A percentile compares a stretch with the other conserved stretches of the same genome.
Conservation (phyloP, 2,888 invertebrate genomes). For the Trissoscelio sp. region DNA sequence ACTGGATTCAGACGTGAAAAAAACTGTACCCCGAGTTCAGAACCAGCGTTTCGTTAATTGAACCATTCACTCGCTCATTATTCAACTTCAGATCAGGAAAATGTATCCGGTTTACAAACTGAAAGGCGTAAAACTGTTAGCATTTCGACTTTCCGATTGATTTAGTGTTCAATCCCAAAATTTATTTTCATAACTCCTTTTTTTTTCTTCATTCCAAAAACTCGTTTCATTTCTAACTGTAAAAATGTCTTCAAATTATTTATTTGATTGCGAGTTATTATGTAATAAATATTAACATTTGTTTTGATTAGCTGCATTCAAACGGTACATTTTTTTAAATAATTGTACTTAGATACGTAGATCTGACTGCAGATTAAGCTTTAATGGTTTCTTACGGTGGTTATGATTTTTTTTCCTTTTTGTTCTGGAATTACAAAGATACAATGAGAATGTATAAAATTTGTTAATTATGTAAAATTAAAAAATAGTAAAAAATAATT, state of each 20-base stretch:
- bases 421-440: too few species aligned
- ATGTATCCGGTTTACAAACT: slow-evolving; percentile 32
- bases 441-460: too few species aligned
- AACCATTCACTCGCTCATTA: slow-evolving; percentile 45
- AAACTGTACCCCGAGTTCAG: slow-evolving; percentile 33
- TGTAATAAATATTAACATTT: slow-evolving; percentile 24
- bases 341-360: background rate
- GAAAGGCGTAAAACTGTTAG: slow-evolving; percentile 11
- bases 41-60: slow-evolving; percentile 43
- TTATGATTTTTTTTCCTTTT: too few species aligned
- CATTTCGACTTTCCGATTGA: background rate
- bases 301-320: slow-evolving; percentile 20
- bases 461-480: too few species aligned
- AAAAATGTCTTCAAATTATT: background rate
- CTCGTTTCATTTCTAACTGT: background rate
- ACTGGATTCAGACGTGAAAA: background rate
- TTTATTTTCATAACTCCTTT: too few species aligned
- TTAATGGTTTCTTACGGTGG: too few species aligned
- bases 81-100: slow-evolving; percentile 6
- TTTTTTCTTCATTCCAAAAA: background rate
- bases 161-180: background rate
- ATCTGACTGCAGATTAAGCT: too few species aligned
- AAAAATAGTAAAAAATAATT: slow-evolving; percentile 9
- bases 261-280: background rate
- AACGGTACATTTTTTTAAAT: slow-evolving; percentile 33